Conservation (phyloP, 1,140 invertebrate species). For the Phymastichus coffea region DNA sequence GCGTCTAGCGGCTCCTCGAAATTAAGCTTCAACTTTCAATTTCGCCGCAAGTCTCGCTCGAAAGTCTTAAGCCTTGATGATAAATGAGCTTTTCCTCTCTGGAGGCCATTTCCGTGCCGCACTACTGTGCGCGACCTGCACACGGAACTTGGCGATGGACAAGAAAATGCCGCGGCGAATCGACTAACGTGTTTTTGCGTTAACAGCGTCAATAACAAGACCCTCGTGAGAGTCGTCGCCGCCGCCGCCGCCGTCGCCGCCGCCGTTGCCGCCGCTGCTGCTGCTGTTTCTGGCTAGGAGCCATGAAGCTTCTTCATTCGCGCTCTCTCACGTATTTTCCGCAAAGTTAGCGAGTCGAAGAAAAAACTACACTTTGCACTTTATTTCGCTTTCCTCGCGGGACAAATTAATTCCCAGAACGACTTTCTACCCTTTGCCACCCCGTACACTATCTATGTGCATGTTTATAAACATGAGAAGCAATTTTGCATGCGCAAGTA, state of each 20-base stretch:
- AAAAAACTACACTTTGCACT: slow-evolving; percentile 14
- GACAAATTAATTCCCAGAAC: slow-evolving; percentile 6
- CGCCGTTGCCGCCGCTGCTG: not conserved
- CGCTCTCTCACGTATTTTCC: slow-evolving; percentile 2
- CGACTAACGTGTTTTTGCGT: not conserved
- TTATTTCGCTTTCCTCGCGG: slow-evolving; percentile 11
- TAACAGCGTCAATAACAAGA: slow-evolving; percentile 9
- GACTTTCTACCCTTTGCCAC: not conserved
- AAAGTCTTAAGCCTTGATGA: no score
- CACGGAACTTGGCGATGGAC: no score
- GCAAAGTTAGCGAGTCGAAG: slow-evolving; percentile 7
- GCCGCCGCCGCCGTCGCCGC: not conserved
- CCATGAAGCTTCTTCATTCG: not conserved
- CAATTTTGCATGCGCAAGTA: slow-evolving; percentile 2
- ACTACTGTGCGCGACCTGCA: no score
- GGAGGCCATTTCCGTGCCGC: no score
- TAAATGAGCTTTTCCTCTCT: no score
- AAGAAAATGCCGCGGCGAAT: not conserved
- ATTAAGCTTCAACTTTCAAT: no score
- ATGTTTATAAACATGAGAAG: no score
- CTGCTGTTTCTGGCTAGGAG: no score
- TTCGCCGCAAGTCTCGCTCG: no score
- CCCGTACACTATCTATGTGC: no score
- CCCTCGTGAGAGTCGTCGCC: not conserved
- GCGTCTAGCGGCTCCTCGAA: no score